Base-by-base conservation (phyloP, 2,797 vertebrate genomes). In the Rhyacichthys aspro region DNA sequence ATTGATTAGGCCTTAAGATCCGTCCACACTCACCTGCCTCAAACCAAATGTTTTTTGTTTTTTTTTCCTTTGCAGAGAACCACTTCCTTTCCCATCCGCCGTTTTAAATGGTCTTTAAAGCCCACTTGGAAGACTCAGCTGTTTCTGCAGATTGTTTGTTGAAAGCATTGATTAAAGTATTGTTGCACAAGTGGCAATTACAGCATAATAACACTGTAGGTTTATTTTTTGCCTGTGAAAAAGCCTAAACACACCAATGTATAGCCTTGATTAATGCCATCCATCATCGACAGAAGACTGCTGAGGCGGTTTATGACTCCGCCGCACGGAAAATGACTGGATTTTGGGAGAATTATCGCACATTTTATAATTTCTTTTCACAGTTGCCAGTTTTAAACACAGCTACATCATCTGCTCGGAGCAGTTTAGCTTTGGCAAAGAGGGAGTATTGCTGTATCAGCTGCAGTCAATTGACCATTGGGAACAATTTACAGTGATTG, bases 401-500 rank as follows among this genome's bases (percentile, higher is more conserved):
- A 43, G 37, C 61, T 54, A n/a, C 9, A 36, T 34, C 43, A n/a
- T 41, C 11, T 23, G 14, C 33, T 58, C 17, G 41, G 9, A 47
- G 44, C 42, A 11, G 7, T 49, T 38, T 4, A 28, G 3, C 59
- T 46, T 18, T 1, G 16, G 7, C 34, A 11, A 37, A 59, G 42
- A 8, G 28, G n/a, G 39, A 50, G 46, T 1, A 1, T 17, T 52
- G 38, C 32, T 41, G 46, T 34, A 14, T 17, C 32, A 7, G 58
- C 55, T 12, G 55, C 42, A 19, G 5, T 63, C 64, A 71, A 19
- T 57, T 42, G 33, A 11, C n/a, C 55, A 63, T 47, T 36, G 19
- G 23, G 9, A 50, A 43, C 39, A 42, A 18, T 79, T 78, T 73
- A 60, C 23, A 0, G 7, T 63, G 66, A 79, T 63, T 61, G 55